Evolutionary conservation across 1,140 invertebrate genomes (phyloP).

Genomic region (Pentalonia nigronervosa): DNA sequence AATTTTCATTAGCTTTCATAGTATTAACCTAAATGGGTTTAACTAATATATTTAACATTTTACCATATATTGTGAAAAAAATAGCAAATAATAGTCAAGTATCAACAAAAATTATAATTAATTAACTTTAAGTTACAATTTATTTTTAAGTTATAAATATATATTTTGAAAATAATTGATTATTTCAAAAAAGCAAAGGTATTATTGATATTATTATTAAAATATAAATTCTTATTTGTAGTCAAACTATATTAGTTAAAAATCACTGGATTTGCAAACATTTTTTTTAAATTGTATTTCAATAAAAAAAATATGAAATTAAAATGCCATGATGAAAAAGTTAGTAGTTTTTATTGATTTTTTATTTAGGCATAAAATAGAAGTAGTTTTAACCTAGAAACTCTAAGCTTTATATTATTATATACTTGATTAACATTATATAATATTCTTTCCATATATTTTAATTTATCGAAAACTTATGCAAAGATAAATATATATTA

Average conservation of each 20-base stretch:
- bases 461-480: background rate
- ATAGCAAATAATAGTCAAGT: background rate
- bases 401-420: background rate
- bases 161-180: background rate
- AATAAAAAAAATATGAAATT: background rate
- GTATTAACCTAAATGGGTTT: background rate
- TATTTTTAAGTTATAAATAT: background rate
- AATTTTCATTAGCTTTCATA: background rate
- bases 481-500: background rate
- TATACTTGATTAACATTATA: background rate
- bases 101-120: background rate
- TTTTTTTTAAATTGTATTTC: too few species aligned
- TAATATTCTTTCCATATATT: background rate
- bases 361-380: too few species aligned
- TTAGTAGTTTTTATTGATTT: background rate
- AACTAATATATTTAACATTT: background rate
- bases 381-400: background rate
- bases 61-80: background rate
- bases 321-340: background rate
- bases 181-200: background rate
- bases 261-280: too few species aligned
- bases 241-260: background rate
- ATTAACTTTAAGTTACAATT: background rate
- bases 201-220: background rate
- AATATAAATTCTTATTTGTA: background rate